Evolutionary conservation across 2,888 invertebrate species (phyloP).

Genomic region (Xanthia icteritia): DNA sequence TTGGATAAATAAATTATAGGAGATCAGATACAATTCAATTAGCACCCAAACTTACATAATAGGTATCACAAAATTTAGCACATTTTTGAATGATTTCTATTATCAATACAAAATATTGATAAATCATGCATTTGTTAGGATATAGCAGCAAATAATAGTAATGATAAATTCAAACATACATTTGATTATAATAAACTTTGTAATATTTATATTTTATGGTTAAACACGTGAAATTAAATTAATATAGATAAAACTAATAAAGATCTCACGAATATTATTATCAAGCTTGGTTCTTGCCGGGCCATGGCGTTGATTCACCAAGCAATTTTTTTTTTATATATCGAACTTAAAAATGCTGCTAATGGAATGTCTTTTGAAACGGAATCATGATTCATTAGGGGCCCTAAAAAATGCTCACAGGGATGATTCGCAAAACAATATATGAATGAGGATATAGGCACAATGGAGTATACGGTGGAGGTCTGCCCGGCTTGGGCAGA

Average conservation of each 20-base stretch:
- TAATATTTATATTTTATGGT: not conserved
- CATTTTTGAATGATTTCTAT: slow-evolving; percentile 26
- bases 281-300: not conserved
- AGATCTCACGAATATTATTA: not conserved
- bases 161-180: slow-evolving; percentile 30
- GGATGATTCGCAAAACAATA: not conserved
- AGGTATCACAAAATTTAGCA: slow-evolving; percentile 24
- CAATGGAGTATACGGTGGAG: too few relatives aligned
- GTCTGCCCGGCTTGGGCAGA: too few relatives aligned
- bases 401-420: not conserved
- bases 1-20: not conserved
- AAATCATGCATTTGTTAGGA: slow-evolving; percentile 38
- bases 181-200: not conserved
- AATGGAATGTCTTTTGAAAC: not conserved
- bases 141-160: slow-evolving; percentile 3
- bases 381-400: slow-evolving; percentile 15
- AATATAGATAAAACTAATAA: not conserved
- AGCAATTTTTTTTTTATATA: not conserved
- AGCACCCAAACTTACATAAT: slow-evolving; percentile 14
- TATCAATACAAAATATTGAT: slow-evolving; percentile 40
- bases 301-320: not conserved
- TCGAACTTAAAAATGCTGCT: not conserved
- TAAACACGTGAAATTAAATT: not conserved
- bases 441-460: not conserved
- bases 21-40: slow-evolving; percentile 18